Base-by-base conservation (phyloP, 1,140 invertebrate genomes). In the Maconellicoccus hirsutus region DNA sequence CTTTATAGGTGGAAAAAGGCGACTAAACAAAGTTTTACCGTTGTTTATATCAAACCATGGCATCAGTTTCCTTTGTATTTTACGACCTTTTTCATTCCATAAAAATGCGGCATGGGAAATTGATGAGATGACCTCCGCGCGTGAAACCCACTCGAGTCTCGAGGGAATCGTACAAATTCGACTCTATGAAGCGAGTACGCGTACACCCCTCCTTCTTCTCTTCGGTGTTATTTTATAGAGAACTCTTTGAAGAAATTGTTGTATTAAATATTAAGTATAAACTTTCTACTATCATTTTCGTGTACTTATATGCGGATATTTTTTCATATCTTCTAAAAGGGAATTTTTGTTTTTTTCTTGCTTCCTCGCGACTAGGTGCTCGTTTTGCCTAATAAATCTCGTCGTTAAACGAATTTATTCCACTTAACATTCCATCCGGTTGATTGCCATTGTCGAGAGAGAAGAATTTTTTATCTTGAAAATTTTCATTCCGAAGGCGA, bases 161-260 rank as follows among this genome's bases (percentile, higher is more conserved):
- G 6, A 16, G 42, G 42, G 42, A 52, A 52, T 52, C 42, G 42
- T 52, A 52, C 42, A 52, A 52, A 52, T 52, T 52, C 42, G 42
- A 52, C 42, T 19, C 42, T 52, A 19, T 19, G 42, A 52, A 52
- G 42, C 42, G 42, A 3, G 42, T 52, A 16, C n/a, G 42, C 2
- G 42, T 19, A 52, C 16, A 19, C 16, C 4, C 6, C 29, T 6
- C 29, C 12, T 33, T 3, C 4, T 12, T 33, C 4, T 3, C 12
- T 3, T 33, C 42, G 12, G 42, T 14, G 42, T 52, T 52, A 52
- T 52, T 52, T 52, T 52, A 52, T 52, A 19, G 42, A 52, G 42
- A 52, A 52, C 42, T 52, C 42, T 52, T 52, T 52, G 42, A 52
- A 52, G 42, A 52, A 52, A 52, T 52, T 52, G 42, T 52, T 52